Base-by-base conservation (phyloP, 2,113 vertebrate species). In the Todiramphus saurophagus region DNA sequence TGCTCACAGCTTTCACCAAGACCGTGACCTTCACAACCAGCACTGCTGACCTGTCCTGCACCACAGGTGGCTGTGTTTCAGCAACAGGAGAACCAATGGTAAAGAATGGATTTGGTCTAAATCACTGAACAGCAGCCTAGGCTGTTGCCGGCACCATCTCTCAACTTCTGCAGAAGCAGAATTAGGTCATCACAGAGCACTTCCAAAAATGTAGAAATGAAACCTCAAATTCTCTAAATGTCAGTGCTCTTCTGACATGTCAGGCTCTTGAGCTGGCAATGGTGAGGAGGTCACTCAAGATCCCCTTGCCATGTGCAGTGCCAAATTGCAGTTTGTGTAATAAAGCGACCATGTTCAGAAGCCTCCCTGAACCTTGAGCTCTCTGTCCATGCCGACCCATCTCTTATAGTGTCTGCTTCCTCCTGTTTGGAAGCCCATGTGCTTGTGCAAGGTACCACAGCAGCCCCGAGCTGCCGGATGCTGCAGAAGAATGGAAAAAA, bases 331-430 rank as follows among this genome's bases (percentile, higher is more conserved):
- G 37, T 3, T 46, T 46, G 23, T 20, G 21, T 23, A n/a, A 51
- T 8, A 51, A 43, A 51, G 24, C 2, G 5, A 9, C 10, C 4
- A 5, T 44, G 5, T 19, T 43, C 55, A 9, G 0, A 2, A 78
- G 18, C 41, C 33, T 66, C 37, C n/a, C 46, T 12, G 41, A 58
- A 41, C 68, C 68, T 1, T 0, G n/a, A 37, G 51, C 35, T 70
- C 68, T 13, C 73, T 67, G 18, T n/a, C 30, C 46, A 13, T 0
- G 1, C 33, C 11, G 1, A 63, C 23, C 31, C 51, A 33, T 24
- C 51, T 3, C 15, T 8, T 2, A 13, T 39, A 44, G 23, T 0
- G 13, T 7, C 56, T 63, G 31, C 63, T 55, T 73, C 35, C 82
- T 27, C 28, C 67, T 1, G 5, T 11, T 9, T 44, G 62, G 43